These are phyloP conservation scores for Petrolisthes manimaculis DNA, from an alignment of 2,888 invertebrate species.

Conservation along the genomic window DNA sequence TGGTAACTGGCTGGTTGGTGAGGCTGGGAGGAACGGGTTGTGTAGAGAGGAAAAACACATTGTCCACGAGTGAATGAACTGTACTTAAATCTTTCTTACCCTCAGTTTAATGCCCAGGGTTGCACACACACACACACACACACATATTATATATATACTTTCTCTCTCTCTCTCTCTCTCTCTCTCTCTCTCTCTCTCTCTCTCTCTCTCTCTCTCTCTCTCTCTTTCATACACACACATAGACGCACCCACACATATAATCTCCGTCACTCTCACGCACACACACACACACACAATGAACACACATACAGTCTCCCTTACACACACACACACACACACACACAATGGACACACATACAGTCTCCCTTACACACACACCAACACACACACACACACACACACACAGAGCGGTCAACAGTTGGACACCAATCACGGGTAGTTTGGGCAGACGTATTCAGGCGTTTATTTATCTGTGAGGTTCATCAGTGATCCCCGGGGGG, in stretches of 20 bases:
- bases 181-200: not conserved
- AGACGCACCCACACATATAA: not conserved
- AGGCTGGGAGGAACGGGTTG: no score
- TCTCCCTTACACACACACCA: no score
- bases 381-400: no score
- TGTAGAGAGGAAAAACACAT: no score
- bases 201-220: not conserved
- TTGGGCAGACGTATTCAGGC: slow-evolving; percentile 29
- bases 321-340: no score
- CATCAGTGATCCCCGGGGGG: slow-evolving; percentile 33
- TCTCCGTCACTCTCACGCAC: not conserved
- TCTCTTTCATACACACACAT: slow-evolving; percentile 9
- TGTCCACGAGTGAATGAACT: no score
- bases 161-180: not conserved
- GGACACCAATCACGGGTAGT: slow-evolving; percentile 38
- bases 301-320: no score
- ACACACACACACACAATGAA: no score
- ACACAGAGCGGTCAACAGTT: slow-evolving; percentile 28
- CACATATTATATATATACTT: no score
- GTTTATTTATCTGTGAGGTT: slow-evolving; percentile 40
- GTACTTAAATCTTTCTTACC: slow-evolving; percentile 1
- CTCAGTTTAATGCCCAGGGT: not conserved
- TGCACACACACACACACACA: slow-evolving; percentile 17
- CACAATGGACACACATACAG: no score
- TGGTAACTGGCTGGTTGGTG: no score